Evolutionary conservation across 1,140 invertebrate species (phyloP), one percentile per base, ranked within the genome.

Genomic region (Leptinotarsa defecta): DNA sequence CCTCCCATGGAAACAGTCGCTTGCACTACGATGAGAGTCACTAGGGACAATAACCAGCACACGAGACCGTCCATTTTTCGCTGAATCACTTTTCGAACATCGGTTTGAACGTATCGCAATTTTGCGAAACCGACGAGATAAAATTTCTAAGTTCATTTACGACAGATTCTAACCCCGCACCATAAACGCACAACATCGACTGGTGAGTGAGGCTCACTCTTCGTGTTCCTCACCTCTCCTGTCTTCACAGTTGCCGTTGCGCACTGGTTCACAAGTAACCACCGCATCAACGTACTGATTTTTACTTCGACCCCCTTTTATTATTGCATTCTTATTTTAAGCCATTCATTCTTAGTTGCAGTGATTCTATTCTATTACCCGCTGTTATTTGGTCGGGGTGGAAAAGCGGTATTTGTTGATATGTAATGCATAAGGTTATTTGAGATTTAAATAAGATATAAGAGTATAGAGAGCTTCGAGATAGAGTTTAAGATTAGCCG

Each of bases 211-310:
- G 48, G 48, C 22, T 68, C 19, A 48, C 19, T 74, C 63, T 64
- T 73, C 65, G 69, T 75, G 48, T 57, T 61, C 78, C 77, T 75
- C 78, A 76, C 78, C 77, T 76, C 81, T 57, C 75, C 61, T 77
- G 69, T 75, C 74, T 69, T 76, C 78, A 72, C 76, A 73, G 52
- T 57, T 61, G 75, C 68, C 81, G 83, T 84, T 83, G 83, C 84
- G 84, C 84, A 85, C 81, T 84, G 82, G 80, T 82, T 83, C 84
- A 85, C 81, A 83, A 81, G 80, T 82, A 82, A 84, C 82, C 82
- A 81, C 84, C 81, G 83, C 83, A 84, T 82, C 81, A 82, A 77
- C 79, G 81, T 84, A 83, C 83, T 84, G 83, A 84, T 84, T 84
- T 84, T 84, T 84, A 81, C 74, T 75, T 77, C 76, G 74, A 77